Conservation (phyloP, 1,140 invertebrate species). For the Temnothorax nylanderi region DNA sequence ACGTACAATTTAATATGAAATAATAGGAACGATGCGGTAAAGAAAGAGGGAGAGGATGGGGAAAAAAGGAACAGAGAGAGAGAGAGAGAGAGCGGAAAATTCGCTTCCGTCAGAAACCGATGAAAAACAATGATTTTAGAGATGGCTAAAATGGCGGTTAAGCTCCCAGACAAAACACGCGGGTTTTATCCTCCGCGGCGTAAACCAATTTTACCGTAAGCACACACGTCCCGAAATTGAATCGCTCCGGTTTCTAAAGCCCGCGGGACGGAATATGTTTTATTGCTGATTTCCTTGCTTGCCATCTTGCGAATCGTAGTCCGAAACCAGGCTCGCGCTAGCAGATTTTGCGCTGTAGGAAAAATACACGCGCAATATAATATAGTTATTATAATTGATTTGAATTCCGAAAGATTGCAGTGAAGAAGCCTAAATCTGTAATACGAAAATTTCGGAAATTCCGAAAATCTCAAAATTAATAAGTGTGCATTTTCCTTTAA, state of each 20-base stretch:
- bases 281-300: conserved; percentile 45
- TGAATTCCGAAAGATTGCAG: neutral
- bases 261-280: conserved; percentile 45
- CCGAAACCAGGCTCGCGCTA: neutral
- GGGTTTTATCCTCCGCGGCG: conserved; percentile 39
- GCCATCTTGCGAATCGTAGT: neutral
- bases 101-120: conserved; percentile 10
- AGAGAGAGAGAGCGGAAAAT: neutral
- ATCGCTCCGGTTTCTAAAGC: conserved; percentile 51
- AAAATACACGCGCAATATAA: neutral
- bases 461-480: neutral
- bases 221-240: conserved; percentile 41
- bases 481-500: neutral
- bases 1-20: neutral
- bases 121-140: conserved; percentile 37
- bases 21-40: neutral
- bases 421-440: neutral
- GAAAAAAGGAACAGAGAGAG: neutral
- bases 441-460: neutral
- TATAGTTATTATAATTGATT: neutral
- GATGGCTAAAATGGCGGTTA: conserved; percentile 25
- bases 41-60: neutral
- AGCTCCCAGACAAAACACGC: conserved; percentile 32
- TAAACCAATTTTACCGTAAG: conserved; percentile 57
- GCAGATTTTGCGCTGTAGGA: neutral